Conservation (phyloP, 2,888 invertebrate species). For the Drosophila multiciliata region DNA sequence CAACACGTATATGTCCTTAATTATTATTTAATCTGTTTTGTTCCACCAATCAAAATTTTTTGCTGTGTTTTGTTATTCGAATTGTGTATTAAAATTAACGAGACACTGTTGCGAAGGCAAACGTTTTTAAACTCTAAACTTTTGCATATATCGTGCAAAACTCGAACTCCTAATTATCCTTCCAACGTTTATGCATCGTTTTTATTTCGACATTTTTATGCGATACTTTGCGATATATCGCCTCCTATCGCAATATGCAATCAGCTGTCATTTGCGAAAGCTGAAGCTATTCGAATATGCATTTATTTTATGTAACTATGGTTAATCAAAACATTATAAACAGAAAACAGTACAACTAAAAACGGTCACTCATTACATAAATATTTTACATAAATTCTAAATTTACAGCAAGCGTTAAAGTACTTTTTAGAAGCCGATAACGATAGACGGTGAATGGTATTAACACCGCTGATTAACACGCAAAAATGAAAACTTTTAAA, state of each 20-base stretch:
- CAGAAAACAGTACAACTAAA: neutral
- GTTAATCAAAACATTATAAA: neutral
- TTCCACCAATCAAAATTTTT: conserved; percentile 14
- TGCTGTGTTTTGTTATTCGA: conserved; percentile 10
- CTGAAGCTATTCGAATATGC: neutral
- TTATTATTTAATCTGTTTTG: conserved; percentile 1
- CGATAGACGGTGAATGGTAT: conserved; percentile 6
- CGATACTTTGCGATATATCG: conserved; percentile 2
- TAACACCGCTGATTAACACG: neutral
- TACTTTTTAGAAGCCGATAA: neutral
- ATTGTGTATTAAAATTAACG: conserved; percentile 2
- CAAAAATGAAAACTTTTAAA: neutral
- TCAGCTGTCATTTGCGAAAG: neutral
- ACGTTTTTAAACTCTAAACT: conserved; percentile 24
- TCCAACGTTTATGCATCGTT: conserved; percentile 25
- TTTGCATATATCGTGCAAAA: conserved; percentile 21
- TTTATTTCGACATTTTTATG: conserved; percentile 13
- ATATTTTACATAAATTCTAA: neutral
- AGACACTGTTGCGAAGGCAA: conserved; percentile 27
- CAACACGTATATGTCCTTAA: conserved; percentile 22
- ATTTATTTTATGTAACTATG: neutral
- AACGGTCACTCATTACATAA: neutral
- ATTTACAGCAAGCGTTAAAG: neutral
- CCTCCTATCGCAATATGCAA: neutral
- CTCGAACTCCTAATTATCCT: conserved; percentile 30